Evolutionary conservation across 1,140 invertebrate genomes (phyloP), one percentile per base, ranked within the genome.

Genomic region (Dinothrombium tinctorium): DNA sequence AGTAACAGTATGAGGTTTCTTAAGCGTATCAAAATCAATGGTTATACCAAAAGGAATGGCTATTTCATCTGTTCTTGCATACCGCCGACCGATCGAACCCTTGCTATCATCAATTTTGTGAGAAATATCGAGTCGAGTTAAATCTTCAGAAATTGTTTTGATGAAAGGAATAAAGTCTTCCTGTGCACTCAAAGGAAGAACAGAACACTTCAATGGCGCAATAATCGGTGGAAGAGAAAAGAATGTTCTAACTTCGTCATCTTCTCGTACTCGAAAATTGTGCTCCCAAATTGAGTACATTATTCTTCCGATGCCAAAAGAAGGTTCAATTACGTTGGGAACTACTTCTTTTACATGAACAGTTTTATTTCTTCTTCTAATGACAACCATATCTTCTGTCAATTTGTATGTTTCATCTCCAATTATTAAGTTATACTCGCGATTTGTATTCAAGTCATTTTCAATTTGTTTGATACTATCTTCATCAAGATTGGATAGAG

Each of bases 21-120:
- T 50, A 0, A 89, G 56, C 0, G 81, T 82, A 60, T 99, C 94
- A 66, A 98, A 99, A 63, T 99, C 94, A 37, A 99, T 73, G 1
- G 94, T 99, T 31, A 98, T 77, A 42, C 84, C 90, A 65, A 87
- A 99, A 20, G 94, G 92, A 52, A 99, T 87, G n/a, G 84, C 84
- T 46, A 98, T 82, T 64, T 96, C 89, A 64, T 99, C 94, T 4
- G 90, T 98, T 47, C 94, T 69, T 1, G 92, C 84, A 51, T 74
- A 72, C 7, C 67, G 54, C 19, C 83, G 66, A 19, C 94, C 90
- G 58, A 99, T 98, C 11, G 92, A 95, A 11, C 87, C 89, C 36
- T 77, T 77, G 28, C 83, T 87, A 56, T 94, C 83, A 58, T 99
- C 94, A 15, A 98, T 73, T 64, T 86, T 90, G 54, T 90, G 76